A percentile compares a stretch with the other conserved stretches of the same genome.
These are phyloP conservation scores for Todiramphus chloris DNA, from an alignment of 2,113 vertebrate genomes.

Conservation along the genomic window DNA sequence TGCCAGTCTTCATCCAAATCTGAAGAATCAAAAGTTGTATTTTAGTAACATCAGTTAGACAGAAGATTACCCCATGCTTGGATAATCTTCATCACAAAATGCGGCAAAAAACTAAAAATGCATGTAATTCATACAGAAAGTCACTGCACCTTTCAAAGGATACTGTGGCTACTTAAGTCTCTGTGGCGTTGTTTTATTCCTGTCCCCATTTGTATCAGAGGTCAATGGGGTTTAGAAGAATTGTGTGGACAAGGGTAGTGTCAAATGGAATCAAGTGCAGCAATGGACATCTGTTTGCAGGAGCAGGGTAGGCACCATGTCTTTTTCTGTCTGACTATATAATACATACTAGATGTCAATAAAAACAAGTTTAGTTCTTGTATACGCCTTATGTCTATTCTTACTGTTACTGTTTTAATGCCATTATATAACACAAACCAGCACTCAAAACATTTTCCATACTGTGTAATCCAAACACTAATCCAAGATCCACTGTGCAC, in stretches of 20 bases:
- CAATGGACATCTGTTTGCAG: background rate
- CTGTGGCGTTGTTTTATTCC: background rate
- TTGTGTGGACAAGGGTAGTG: background rate
- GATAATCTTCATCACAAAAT: background rate
- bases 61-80: background rate
- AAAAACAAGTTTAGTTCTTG: background rate
- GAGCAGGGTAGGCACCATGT: background rate
- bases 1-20: background rate
- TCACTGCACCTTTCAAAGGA: background rate
- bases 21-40: background rate
- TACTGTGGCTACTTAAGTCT: background rate
- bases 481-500: background rate
- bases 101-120: background rate
- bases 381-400: background rate
- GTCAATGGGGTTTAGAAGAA: background rate
- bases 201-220: background rate
- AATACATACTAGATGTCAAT: background rate
- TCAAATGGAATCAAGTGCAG: background rate
- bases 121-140: background rate
- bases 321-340: background rate
- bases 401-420: background rate
- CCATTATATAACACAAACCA: constrained; percentile 11
- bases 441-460: constrained; percentile 32
- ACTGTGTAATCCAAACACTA: background rate
- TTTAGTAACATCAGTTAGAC: background rate